Evolutionary conservation across 2,113 vertebrate genomes (phyloP).

Genomic region (Felis catus): F.catus_Fca126_mat1.0 CM031414.1:68306001-68306500

Average conservation of each 20-base stretch:
- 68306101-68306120: not conserved
- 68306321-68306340: not conserved
- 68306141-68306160: not conserved
- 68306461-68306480: not conserved
- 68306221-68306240: not conserved
- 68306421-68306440: not conserved
- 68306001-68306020: not conserved
- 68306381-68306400: not conserved
- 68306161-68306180: not conserved
- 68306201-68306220: not conserved
- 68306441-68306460: not conserved
- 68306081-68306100: not conserved
- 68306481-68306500: not conserved
- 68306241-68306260: not conserved
- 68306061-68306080: not conserved
- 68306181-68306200: not conserved
- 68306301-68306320: not conserved
- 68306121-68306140: not conserved
- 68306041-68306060: not conserved
- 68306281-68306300: not conserved
- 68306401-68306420: not conserved
- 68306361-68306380: not conserved
- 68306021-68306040: not conserved
- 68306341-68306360: not conserved
- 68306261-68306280: not conserved